Base-by-base conservation (phyloP, 2,113 vertebrate species). In the Pterocles gutturalis region DNA sequence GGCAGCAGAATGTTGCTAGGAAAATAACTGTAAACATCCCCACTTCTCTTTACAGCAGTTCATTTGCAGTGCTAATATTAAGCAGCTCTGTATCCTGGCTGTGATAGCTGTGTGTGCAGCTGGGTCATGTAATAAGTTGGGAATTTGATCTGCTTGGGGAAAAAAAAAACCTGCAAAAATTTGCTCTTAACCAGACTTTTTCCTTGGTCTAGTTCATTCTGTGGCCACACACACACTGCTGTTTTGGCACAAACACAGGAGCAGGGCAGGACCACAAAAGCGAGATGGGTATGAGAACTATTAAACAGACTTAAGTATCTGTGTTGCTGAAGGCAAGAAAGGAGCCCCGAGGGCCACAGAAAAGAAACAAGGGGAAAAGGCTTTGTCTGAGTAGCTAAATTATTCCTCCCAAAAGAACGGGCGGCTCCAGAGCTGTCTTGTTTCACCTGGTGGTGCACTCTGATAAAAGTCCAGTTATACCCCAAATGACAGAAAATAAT, bases 211-310 rank as follows among this genome's bases (percentile, higher is more conserved):
- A 1, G 0, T 67, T 94, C 24, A 1, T 87, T 51, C 69, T 48
- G 43, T 93, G 90, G 57, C 96, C 94, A 96, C 90, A 95, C 93
- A 87, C 77, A 29, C 60, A 10, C 83, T 91, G 64, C 82, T 87
- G 13, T 75, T 96, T 51, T 96, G 95, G 87, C 87, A 91, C 5
- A 3, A 83, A 73, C 16, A 29, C 45, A 28, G 83, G 67, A 61
- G 67, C 31, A 89, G 89, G 87, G 69, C 84, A 84, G 78, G 90
- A 76, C 78, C 51, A 51, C 45, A 87, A 60, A 87, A 72, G 45
- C 1, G 7, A 48, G 61, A 26, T 84, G 84, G 51, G 31, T 93
- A 89, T 84, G 82, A 87, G 94, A 94, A 26, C 53, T 90, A n/a
- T 79, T 91, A 67, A 94, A 67, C 22, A 79, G 65, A 82, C 38